phyloP scores from a whole-genome alignment of 2,888 invertebrate genomes.

The Cantharis rustica region DNA sequence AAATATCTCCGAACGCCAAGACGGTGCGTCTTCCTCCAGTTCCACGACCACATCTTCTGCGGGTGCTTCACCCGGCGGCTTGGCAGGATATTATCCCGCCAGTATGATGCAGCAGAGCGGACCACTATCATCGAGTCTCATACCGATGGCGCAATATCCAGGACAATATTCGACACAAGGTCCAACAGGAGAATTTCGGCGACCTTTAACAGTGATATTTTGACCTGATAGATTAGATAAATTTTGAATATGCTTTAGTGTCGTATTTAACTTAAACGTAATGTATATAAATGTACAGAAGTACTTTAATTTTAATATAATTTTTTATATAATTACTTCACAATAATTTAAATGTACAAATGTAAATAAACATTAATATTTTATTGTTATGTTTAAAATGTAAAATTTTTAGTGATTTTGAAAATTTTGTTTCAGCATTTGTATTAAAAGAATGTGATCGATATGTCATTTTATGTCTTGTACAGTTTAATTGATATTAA shows the following conservation, averaged over 20 bases:
- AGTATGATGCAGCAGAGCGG: slow-evolving; percentile 56
- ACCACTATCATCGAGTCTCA: slow-evolving; percentile 54
- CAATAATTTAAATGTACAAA: slow-evolving; percentile 18
- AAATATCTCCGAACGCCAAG: slow-evolving; percentile 49
- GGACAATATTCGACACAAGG: slow-evolving; percentile 61
- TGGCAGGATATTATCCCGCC: slow-evolving; percentile 64
- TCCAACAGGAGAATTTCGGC: slow-evolving; percentile 70
- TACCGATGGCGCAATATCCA: slow-evolving; percentile 72
- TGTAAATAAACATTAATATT: slow-evolving; percentile 16
- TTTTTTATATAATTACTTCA: not conserved
- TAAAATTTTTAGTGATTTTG: not conserved
- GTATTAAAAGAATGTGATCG: not conserved
- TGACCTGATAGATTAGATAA: slow-evolving; percentile 73
- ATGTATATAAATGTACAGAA: slow-evolving; percentile 20
- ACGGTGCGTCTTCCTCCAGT: slow-evolving; percentile 59
- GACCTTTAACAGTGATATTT: slow-evolving; percentile 80
- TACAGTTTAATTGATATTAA: slow-evolving; percentile 6
- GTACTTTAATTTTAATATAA: not conserved
- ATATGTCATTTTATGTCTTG: not conserved
- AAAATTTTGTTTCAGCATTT: not conserved
- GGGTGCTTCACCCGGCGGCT: slow-evolving; percentile 65
- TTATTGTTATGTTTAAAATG: slow-evolving; percentile 22
- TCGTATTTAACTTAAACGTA: not conserved
- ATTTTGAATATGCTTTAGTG: slow-evolving; percentile 47
- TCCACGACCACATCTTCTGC: slow-evolving; percentile 65